Percentiles rank a stretch among this genome's conserved stretches.
Evolutionary conservation across 2,113 vertebrate genomes (phyloP).

Genomic region (Cebidichthys violaceus): DNA sequence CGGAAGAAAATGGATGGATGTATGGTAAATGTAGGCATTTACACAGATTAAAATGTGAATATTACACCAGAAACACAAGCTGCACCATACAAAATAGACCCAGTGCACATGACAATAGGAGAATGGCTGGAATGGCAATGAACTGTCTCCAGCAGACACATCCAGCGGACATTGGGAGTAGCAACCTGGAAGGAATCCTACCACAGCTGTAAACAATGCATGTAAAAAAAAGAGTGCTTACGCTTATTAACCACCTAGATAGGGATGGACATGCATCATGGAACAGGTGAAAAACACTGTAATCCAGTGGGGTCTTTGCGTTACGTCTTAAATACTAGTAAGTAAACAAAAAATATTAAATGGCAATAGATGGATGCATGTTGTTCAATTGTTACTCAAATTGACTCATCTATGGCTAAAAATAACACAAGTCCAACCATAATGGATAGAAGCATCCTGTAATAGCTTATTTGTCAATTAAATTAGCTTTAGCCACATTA

Average conservation of each 20-base stretch:
- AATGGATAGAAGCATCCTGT: not conserved
- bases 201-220: not conserved
- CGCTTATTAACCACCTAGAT: not conserved
- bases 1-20: no score
- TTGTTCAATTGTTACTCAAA: not conserved
- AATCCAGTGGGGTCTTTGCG: not conserved
- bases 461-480: not conserved
- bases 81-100: not conserved
- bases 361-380: not conserved
- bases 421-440: not conserved
- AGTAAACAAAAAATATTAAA: not conserved
- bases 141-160: not conserved
- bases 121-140: not conserved
- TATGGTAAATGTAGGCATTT: not conserved
- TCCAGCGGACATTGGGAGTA: not conserved
- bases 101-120: not conserved
- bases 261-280: conserved; percentile 4
- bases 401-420: not conserved
- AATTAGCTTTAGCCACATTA: not conserved
- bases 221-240: not conserved
- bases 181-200: not conserved
- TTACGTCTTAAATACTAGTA: not conserved
- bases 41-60: no score
- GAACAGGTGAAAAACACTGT: not conserved
- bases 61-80: not conserved